Percentiles rank a stretch among this genome's conserved stretches.
Evolutionary conservation across 2,888 invertebrate species (phyloP).

Genomic region (Cinara cedri): DNA sequence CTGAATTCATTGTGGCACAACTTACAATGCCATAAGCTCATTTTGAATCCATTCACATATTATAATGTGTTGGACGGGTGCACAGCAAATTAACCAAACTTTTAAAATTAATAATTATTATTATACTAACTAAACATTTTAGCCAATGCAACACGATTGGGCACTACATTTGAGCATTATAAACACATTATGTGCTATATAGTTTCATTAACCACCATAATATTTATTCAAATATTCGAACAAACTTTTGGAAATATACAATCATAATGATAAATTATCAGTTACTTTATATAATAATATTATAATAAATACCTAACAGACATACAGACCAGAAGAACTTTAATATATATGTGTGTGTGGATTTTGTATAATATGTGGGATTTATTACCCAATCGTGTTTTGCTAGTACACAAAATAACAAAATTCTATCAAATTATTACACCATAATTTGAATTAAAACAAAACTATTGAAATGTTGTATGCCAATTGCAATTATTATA

Average conservation of each 20-base stretch:
- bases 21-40: background rate
- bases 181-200: conserved; percentile 17
- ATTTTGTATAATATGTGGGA: conserved; percentile 1
- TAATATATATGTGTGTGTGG: background rate
- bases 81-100: conserved; percentile 9
- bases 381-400: conserved; percentile 49
- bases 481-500: conserved; percentile 42
- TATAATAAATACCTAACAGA: background rate
- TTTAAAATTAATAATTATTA: conserved; percentile 13
- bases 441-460: conserved; percentile 47
- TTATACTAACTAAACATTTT: conserved; percentile 8
- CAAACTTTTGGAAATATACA: background rate
- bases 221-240: background rate
- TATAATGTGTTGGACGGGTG: background rate
- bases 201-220: background rate
- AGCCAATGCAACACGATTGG: conserved; percentile 43
- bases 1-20: background rate
- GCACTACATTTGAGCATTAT: conserved; percentile 40
- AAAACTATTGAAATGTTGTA: conserved; percentile 47
- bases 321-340: background rate
- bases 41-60: conserved; percentile 5
- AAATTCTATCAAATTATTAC: conserved; percentile 40
- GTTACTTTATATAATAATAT: background rate
- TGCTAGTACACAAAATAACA: conserved; percentile 36
- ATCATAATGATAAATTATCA: background rate